Conservation (phyloP, 2,113 vertebrate genomes). For the Euleptes europaea region DNA sequence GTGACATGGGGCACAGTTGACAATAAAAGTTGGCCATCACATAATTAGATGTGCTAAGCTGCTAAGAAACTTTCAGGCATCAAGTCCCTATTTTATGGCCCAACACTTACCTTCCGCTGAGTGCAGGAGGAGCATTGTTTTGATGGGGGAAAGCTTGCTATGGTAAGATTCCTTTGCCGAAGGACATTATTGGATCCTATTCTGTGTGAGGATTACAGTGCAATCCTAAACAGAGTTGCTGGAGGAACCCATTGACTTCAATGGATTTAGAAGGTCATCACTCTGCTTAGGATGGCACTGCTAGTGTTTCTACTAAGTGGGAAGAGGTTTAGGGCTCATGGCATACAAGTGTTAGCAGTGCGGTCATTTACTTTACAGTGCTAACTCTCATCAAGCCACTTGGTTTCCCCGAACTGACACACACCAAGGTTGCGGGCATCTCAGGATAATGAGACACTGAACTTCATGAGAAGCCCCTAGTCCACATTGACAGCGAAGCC, state of each 20-base stretch:
- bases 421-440: slow-evolving; percentile 32
- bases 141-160: too few species aligned
- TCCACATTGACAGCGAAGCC: slow-evolving; percentile 54
- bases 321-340: not conserved
- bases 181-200: too few species aligned
- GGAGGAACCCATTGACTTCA: too few species aligned
- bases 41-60: slow-evolving; percentile 16
- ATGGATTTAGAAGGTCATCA: too few species aligned
- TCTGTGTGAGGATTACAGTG: too few species aligned
- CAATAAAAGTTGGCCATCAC: not conserved
- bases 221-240: too few species aligned
- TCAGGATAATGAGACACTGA: slow-evolving; percentile 53
- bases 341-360: slow-evolving; percentile 40
- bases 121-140: too few species aligned
- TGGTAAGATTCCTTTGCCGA: too few species aligned
- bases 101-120: not conserved
- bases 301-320: slow-evolving; percentile 29
- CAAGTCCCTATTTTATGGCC: slow-evolving; percentile 35
- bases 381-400: slow-evolving; percentile 48
- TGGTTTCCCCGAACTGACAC: slow-evolving; percentile 47
- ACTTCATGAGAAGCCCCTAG: slow-evolving; percentile 42
- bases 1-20: not conserved
- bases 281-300: too few species aligned
- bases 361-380: slow-evolving; percentile 41
- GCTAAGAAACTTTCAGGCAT: slow-evolving; percentile 35